Evolutionary conservation across 2,113 vertebrate genomes (phyloP).

Genomic region (Rallus limicola): DNA sequence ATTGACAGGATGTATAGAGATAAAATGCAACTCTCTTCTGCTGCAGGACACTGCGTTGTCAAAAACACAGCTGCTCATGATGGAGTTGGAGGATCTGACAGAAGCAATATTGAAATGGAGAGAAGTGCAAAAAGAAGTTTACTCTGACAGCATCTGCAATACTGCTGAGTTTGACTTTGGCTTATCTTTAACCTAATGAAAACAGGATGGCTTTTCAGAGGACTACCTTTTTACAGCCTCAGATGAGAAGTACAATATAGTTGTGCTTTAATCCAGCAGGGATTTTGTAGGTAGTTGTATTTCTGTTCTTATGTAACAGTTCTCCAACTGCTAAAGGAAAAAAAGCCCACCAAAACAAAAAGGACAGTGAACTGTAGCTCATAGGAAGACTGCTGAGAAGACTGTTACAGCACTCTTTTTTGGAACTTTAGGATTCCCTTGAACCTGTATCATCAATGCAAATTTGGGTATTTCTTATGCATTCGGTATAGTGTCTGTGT

Average conservation of each 20-base stretch:
- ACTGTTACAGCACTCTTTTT: background rate
- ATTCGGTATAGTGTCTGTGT: background rate
- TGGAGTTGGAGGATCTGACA: constrained; percentile 79
- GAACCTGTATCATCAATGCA: background rate
- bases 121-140: constrained; percentile 65
- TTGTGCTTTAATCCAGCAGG: background rate
- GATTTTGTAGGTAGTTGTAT: background rate
- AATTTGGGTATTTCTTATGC: background rate
- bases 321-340: background rate
- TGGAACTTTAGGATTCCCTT: background rate
- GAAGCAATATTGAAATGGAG: constrained; percentile 82
- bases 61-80: constrained; percentile 75
- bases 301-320: background rate
- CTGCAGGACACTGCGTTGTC: constrained; percentile 78
- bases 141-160: constrained; percentile 17
- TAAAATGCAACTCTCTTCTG: background rate
- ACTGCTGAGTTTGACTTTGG: constrained; percentile 46
- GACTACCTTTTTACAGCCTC: background rate
- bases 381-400: background rate
- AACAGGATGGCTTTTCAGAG: background rate
- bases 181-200: background rate
- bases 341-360: background rate
- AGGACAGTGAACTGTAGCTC: background rate
- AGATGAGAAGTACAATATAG: background rate
- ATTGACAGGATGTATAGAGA: background rate